Evolutionary conservation across 2,888 invertebrate species (phyloP), one percentile per base, ranked within the genome.

Genomic region (Zele albiditarsus): DNA sequence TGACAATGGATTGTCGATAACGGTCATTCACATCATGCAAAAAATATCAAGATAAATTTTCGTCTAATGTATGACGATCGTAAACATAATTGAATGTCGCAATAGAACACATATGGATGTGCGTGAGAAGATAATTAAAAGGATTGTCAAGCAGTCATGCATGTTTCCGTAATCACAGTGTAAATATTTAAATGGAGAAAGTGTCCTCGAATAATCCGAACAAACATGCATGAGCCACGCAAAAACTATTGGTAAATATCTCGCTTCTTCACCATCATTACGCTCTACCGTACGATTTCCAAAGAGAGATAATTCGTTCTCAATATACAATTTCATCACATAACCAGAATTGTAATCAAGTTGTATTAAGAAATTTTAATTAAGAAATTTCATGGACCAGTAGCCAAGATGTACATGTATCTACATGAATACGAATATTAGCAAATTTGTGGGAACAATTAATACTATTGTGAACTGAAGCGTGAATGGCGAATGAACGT

Each of bases 101-200:
- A 67, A 46, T 27, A 67, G 16, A 33, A 20, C 6, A 31, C 16
- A 42, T 25, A 16, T 66, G 1, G 12, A 3, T 12, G 46, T 67
- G 16, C 14, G 16, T 49, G 25, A 16, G 10, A 49, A 67, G 49
- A 67, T 20, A 42, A 46, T 27, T 49, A 28, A 49, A 49, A 10
- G 27, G 65, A 72, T 49, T 33, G 46, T 23, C 28, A 25, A 28
- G 27, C 25, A 31, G 25, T 58, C n/a, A 66, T 42, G 60, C 42
- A 46, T 67, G 33, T 70, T 75, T 75, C 75, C 75, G 71, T 57
- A 65, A 25, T 63, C 57, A 38, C 53, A 33, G 60, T 70, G 70
- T 46, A 53, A 74, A 70, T 74, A 28, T 65, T 68, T 27, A 38
- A 74, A 69, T 42, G 57, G 74, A 66, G 74, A 74, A 74, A 74